Evolutionary conservation across 2,113 vertebrate genomes (phyloP).

Genomic region (Panthera leo): DNA sequence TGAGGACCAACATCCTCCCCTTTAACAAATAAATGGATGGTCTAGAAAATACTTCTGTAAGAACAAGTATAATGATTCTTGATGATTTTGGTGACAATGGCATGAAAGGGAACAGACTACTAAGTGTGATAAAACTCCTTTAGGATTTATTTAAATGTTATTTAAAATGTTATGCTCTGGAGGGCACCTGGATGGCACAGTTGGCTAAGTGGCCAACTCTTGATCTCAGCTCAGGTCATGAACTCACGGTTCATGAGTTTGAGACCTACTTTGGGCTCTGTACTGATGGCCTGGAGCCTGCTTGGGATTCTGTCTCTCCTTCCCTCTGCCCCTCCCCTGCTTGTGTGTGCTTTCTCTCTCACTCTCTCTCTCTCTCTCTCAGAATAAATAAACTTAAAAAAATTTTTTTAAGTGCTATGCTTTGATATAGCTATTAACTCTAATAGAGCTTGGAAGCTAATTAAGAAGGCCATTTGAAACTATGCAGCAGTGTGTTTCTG

Average conservation of each 20-base stretch:
- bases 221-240: too few species aligned
- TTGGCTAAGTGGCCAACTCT: too few species aligned
- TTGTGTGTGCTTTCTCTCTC: too few species aligned
- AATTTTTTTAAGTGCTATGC: background rate
- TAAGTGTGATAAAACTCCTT: background rate
- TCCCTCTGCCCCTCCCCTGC: too few species aligned
- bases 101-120: background rate
- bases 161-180: background rate
- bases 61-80: background rate
- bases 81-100: background rate
- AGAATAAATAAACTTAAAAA: too few species aligned
- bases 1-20: background rate
- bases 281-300: too few species aligned
- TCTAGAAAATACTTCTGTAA: conserved; percentile 9
- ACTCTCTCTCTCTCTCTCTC: too few species aligned
- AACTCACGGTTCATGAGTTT: too few species aligned
- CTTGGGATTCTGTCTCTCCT: too few species aligned
- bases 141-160: conserved; percentile 45
- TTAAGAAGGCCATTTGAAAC: conserved; percentile 33
- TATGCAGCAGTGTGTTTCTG: background rate
- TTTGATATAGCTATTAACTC: background rate
- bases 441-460: background rate
- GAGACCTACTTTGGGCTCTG: too few species aligned
- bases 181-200: too few species aligned
- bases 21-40: background rate